A percentile compares a stretch with the other conserved stretches of the same genome.
Conservation (phyloP, 2,888 invertebrate species). For the Drosophila histrio region DNA sequence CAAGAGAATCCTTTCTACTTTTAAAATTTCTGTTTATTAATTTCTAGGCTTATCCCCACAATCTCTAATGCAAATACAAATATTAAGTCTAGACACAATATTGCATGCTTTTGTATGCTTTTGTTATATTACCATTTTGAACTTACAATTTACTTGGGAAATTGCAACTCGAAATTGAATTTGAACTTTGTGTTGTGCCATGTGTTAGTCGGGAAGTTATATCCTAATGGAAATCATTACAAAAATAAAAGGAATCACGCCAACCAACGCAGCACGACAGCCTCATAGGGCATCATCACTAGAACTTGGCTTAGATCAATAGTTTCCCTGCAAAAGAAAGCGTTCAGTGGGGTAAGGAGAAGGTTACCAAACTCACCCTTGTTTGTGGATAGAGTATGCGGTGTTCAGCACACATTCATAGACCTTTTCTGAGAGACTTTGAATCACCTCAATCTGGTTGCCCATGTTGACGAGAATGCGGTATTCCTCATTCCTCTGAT, state of each 20-base stretch:
- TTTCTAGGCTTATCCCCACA: background rate
- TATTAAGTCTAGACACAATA: background rate
- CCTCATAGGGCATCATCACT: slow-evolving; percentile 77
- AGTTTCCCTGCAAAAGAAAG: slow-evolving; percentile 55
- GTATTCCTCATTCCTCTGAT: slow-evolving; percentile 70
- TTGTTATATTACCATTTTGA: background rate
- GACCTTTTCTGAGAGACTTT: slow-evolving; percentile 52
- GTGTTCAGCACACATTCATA: slow-evolving; percentile 76
- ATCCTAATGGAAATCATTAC: slow-evolving; percentile 37
- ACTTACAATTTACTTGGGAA: slow-evolving; percentile 26
- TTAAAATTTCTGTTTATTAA: background rate
- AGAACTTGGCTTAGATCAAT: slow-evolving; percentile 58
- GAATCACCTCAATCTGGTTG: slow-evolving; percentile 64
- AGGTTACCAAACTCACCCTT: slow-evolving; percentile 60
- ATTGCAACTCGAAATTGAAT: slow-evolving; percentile 10
- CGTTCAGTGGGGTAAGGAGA: background rate
- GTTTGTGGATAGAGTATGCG: slow-evolving; percentile 62
- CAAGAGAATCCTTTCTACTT: background rate
- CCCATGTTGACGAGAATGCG: slow-evolving; percentile 80
- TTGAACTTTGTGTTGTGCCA: slow-evolving; percentile 10
- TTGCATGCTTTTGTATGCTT: background rate
- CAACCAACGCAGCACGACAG: slow-evolving; percentile 73
- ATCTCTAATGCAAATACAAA: background rate
- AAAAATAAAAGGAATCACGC: slow-evolving; percentile 24
- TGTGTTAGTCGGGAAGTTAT: background rate